Evolutionary conservation across 2,888 invertebrate species (phyloP), one percentile per base, ranked within the genome.

Genomic region (Ichneumoninae sp.): DNA sequence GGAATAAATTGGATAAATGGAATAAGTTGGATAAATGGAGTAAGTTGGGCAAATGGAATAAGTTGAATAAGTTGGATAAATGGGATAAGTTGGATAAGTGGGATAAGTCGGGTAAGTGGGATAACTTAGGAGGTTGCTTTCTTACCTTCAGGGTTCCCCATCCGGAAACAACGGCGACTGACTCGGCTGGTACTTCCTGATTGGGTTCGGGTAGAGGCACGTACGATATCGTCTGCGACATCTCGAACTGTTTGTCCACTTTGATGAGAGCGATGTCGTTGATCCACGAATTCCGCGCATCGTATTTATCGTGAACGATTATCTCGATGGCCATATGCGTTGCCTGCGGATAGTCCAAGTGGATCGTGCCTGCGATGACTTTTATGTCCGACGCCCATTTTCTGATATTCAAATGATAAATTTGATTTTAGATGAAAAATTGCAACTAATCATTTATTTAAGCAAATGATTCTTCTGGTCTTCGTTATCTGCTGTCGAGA

Each of bases 141-240:
- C 85, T 87, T 74, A 91, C 91, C 88, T 88, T 88, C 3, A 93
- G 89, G 89, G 87, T 79, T 26, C 92, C 92, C 92, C 92, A 92
- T 77, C 92, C 92, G 60, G 91, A 91, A 33, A 92, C 90, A 8
- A 87, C 75, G 10, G 91, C 91, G 0, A 85, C 5, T 10, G 89
- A 85, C 7, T 88, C 82, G 1, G 86, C 74, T 0, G 83, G 57
- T 30, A 90, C 13, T 1, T 13, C 66, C 6, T 86, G 81, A 8
- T 91, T 92, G 0, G 86, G 60, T 0, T 92, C 91, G 4, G 94
- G 93, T 88, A 96, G 89, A 6, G 92, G 88, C 0, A 95, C 94
- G 0, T 94, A 91, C 0, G 95, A 93, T 0, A 92, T 92, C 0
- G 68, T 94, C 40, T 52, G 22, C 87, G 0, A 95, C 95, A 84